These are phyloP conservation scores for Aspidapion aeneum DNA, from an alignment of 2,888 invertebrate genomes.

Conservation along the genomic window DNA sequence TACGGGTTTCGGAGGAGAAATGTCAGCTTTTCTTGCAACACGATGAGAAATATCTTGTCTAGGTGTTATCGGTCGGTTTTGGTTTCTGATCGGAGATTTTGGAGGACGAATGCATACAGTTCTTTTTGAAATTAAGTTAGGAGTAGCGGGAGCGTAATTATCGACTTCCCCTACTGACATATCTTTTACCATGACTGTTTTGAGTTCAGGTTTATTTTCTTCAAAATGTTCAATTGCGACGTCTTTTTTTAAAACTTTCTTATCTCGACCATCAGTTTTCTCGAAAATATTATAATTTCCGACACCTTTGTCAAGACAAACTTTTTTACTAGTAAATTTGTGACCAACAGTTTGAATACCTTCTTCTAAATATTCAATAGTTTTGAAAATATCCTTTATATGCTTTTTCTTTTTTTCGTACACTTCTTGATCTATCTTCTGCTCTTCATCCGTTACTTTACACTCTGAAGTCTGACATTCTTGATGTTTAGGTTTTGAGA, in stretches of 20 bases:
- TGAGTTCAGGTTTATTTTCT: not conserved
- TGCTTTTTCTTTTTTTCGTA: slow-evolving; percentile 8
- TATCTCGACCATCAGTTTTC: not conserved
- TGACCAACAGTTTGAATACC: slow-evolving; percentile 7
- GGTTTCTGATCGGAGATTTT: not conserved
- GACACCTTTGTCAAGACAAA: not conserved
- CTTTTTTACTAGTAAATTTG: not conserved
- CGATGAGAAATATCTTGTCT: not conserved
- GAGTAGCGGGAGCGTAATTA: not conserved
- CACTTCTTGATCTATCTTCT: not conserved
- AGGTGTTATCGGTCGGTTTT: too few species aligned
- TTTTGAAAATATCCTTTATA: slow-evolving; percentile 14
- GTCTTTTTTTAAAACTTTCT: not conserved
- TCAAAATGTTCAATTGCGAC: not conserved
- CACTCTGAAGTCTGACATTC: not conserved
- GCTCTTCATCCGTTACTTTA: not conserved
- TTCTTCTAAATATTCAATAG: slow-evolving; percentile 8
- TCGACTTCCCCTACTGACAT: not conserved
- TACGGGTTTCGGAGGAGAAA: not conserved
- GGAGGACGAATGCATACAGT: not conserved
- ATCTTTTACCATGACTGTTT: not conserved
- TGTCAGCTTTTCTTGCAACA: not conserved
- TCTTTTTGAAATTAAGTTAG: not conserved
- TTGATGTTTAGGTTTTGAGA: not conserved
- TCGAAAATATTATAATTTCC: not conserved